Base-by-base conservation (phyloP, 2,113 vertebrate species). In the Conger conger region DNA sequence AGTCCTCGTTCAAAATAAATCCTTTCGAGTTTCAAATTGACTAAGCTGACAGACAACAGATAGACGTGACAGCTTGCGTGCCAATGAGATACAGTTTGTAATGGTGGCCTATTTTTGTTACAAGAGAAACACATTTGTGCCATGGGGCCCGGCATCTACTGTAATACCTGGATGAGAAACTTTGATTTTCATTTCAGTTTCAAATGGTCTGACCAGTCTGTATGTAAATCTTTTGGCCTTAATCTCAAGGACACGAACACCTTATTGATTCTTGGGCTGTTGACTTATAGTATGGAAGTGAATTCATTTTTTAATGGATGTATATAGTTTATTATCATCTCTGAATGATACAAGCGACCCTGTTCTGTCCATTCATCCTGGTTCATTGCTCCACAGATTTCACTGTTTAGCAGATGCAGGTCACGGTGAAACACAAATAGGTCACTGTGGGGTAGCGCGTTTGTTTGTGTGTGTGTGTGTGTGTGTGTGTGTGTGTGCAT, bases 341-440 rank as follows among this genome's bases (percentile, higher is more conserved):
- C 45, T n/a, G 68, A 73, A 73, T 73, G 68, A n/a, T 13, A 30
- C 7, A 4, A 23, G 9, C n/a, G 17, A 68, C 68, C 68, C 27
- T 8, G 13, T 27, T 30, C 68, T 33, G n/a, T 13, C 9, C n/a
- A 38, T 63, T 80, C 35, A 27, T 86, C 82, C 88, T 92, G 91
- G 90, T 91, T 91, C 92, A 91, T 91, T 89, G 90, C 92, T 80
- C 91, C 87, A 90, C 89, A 93, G 92, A 93, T 93, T 90, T 88
- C 87, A 80, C 90, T 91, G 91, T 91, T 92, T 86, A 89, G 90
- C 92, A 93, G 88, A 89, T 83, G 82, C 90, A 91, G 91, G 92
- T 94, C 91, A 92, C 89, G 91, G 86, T 90, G 90, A 87, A 90
- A 91, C 89, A 90, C 90, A 90, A 87, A 92, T 90, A 88, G 68